Conservation (phyloP, 1,140 invertebrate genomes). For the Globodera ellingtonae region DNA sequence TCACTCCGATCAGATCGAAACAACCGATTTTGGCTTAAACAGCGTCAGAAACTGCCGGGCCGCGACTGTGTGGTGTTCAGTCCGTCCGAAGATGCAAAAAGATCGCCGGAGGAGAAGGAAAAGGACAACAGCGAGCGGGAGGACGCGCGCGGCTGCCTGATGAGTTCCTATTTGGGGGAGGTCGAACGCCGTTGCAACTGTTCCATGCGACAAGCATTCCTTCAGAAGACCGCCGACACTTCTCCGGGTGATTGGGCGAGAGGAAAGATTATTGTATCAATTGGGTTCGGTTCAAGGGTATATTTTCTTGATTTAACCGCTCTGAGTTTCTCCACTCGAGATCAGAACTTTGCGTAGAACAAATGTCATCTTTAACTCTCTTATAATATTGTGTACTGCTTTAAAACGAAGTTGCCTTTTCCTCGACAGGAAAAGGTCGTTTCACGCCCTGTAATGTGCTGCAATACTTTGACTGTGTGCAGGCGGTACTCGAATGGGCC, state of each 20-base stretch:
- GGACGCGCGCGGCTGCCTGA: constrained; percentile 39
- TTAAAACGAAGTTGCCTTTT: too few species aligned
- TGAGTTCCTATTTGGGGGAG: constrained; percentile 57
- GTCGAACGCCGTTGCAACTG: constrained; percentile 57
- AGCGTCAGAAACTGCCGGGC: constrained; percentile 63
- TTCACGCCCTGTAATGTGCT: constrained; percentile 54
- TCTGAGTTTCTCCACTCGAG: background rate
- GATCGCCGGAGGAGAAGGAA: background rate
- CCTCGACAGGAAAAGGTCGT: background rate
- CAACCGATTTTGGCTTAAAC: constrained; percentile 29
- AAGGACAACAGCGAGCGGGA: background rate
- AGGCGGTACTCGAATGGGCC: constrained; percentile 45
- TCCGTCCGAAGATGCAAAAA: background rate
- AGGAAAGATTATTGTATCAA: background rate
- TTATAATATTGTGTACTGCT: too few species aligned
- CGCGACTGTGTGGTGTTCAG: constrained; percentile 48
- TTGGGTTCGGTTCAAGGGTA: background rate
- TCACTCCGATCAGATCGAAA: constrained; percentile 2
- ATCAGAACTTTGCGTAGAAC: too few species aligned
- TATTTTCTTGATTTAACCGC: background rate
- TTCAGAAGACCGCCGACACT: background rate
- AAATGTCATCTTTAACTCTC: too few species aligned
- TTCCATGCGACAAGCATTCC: constrained; percentile 55
- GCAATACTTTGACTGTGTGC: constrained; percentile 61
- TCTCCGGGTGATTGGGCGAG: background rate